A percentile compares a stretch with the other conserved stretches of the same genome.
These are phyloP conservation scores for Hemichromis elongatus DNA, from an alignment of 2,113 vertebrate species.

Conservation along the genomic window DNA sequence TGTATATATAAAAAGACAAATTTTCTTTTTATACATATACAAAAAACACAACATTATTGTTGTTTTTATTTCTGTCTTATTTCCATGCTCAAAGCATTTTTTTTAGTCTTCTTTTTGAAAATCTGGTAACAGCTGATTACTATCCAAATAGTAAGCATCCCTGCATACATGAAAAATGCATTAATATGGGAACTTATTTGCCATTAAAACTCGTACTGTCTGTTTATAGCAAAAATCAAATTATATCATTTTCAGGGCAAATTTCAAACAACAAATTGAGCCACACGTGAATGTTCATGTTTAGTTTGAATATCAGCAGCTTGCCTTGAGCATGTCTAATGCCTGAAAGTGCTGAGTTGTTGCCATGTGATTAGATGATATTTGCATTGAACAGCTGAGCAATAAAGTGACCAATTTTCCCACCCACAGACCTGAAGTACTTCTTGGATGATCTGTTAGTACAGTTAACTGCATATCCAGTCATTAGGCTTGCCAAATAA, in stretches of 20 bases:
- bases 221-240: not conserved
- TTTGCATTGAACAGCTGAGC: not conserved
- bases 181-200: not conserved
- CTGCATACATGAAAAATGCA: not conserved
- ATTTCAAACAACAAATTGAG: not conserved
- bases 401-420: not conserved
- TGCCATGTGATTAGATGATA: not conserved
- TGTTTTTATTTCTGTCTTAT: too few species aligned
- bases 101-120: too few species aligned
- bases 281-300: too few species aligned
- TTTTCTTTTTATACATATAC: too few species aligned
- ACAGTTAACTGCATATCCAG: not conserved
- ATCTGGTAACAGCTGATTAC: too few species aligned
- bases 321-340: not conserved
- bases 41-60: too few species aligned
- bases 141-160: too few species aligned
- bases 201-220: not conserved
- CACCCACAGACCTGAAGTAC: not conserved
- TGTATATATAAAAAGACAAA: too few species aligned
- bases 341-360: not conserved
- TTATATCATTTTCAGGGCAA: accelerated
- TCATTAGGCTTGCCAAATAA: not conserved
- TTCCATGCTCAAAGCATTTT: too few species aligned
- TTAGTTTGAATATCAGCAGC: too few species aligned
- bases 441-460: not conserved